Percentiles rank a stretch among this genome's conserved stretches.
phyloP scores from a whole-genome alignment of 2,888 invertebrate genomes.

The Hipparchia semele region DNA sequence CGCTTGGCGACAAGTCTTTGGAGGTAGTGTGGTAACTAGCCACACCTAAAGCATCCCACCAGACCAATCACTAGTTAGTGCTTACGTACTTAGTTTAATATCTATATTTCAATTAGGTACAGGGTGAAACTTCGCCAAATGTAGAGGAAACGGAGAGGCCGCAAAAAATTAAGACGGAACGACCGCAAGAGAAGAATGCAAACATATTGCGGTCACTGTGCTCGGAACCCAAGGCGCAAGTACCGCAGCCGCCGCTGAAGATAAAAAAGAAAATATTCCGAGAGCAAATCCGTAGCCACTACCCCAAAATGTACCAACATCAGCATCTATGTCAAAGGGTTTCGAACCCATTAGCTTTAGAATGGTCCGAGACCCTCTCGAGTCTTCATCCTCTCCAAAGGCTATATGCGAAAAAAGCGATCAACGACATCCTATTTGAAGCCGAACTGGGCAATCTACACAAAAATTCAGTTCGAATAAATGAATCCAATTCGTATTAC shows the following conservation, averaged over 20 bases:
- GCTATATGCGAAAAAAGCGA: conserved; percentile 46
- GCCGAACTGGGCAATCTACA: conserved; percentile 44
- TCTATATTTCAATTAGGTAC: neutral
- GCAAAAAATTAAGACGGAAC: conserved; percentile 3
- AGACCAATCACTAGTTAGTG: too few species aligned
- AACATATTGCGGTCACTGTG: neutral
- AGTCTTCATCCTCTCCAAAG: conserved; percentile 41
- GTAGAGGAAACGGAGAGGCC: neutral
- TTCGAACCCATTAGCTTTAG: conserved; percentile 27
- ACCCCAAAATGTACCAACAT: conserved; percentile 7
- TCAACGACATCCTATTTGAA: conserved; percentile 47
- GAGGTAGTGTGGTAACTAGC: too few species aligned
- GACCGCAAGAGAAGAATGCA: neutral
- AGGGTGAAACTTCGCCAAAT: neutral
- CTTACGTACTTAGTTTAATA: neutral
- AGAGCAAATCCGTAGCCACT: neutral
- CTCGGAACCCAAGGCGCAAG: neutral
- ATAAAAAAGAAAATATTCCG: conserved; percentile 1
- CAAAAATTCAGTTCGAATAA: conserved; percentile 42
- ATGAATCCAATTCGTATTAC: conserved; percentile 25
- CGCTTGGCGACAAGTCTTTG: too few species aligned
- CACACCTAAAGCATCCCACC: too few species aligned
- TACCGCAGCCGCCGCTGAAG: neutral
- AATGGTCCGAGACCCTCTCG: conserved; percentile 43
- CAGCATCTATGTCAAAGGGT: conserved; percentile 15